A percentile compares a stretch with the other conserved stretches of the same genome.
phyloP scores from a whole-genome alignment of 2,797 vertebrate genomes.

The Furcifer pardalis region DNA sequence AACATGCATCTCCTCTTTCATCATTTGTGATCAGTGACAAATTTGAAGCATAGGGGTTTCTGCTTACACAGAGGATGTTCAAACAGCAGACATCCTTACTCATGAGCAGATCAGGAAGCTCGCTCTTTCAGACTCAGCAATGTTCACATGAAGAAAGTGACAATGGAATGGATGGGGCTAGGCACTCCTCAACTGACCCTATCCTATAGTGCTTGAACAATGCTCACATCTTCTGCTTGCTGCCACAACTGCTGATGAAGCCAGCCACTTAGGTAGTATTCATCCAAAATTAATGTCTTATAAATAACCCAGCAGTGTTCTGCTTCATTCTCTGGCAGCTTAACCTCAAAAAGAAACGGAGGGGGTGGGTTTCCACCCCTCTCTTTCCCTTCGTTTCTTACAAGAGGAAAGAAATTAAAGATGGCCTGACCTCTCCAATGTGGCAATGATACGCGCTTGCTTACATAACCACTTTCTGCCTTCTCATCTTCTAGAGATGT shows the following conservation, averaged over 20 bases:
- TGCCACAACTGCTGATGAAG: constrained; percentile 65
- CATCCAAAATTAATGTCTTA: constrained; percentile 75
- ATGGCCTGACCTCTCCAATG: constrained; percentile 58
- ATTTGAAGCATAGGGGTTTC: not conserved
- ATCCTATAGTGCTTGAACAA: too few relatives aligned
- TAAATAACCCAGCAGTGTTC: constrained; percentile 72
- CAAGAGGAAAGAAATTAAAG: constrained; percentile 60
- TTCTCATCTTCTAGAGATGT: constrained; percentile 28
- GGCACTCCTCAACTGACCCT: too few relatives aligned
- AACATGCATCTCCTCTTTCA: too few relatives aligned
- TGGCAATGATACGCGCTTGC: constrained; percentile 47
- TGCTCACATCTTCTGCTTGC: constrained; percentile 44
- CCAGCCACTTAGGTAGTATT: constrained; percentile 68
- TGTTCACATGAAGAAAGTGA: too few relatives aligned
- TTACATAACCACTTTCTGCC: constrained; percentile 61
- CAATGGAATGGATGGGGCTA: too few relatives aligned
- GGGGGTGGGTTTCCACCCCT: too few relatives aligned
- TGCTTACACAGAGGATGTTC: not conserved
- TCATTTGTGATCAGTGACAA: too few relatives aligned
- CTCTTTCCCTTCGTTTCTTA: constrained; percentile 29
- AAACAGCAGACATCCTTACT: too few relatives aligned
- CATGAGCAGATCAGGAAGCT: too few relatives aligned
- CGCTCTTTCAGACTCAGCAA: too few relatives aligned
- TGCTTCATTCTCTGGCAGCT: constrained; percentile 68
- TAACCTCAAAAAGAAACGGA: constrained; percentile 60